phyloP scores from a whole-genome alignment of 2,888 invertebrate genomes.

The Calliphora vomitoria region DNA sequence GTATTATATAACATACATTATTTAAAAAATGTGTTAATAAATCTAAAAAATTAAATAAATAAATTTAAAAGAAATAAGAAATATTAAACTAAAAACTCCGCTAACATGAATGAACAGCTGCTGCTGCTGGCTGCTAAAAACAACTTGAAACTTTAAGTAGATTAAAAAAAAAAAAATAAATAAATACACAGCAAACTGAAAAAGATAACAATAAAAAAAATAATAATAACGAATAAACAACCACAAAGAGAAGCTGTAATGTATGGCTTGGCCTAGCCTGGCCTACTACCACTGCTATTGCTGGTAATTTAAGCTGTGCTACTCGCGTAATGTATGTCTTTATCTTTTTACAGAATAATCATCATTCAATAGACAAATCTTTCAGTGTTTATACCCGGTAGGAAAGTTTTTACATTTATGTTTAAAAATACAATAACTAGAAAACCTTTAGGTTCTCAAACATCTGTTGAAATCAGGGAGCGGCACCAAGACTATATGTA shows the following conservation, averaged over 20 bases:
- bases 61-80: slow-evolving; percentile 35
- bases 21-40: slow-evolving; percentile 26
- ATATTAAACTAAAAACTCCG: slow-evolving; percentile 11
- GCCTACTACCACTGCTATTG: slow-evolving; percentile 15
- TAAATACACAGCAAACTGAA: background rate
- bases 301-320: slow-evolving; percentile 36
- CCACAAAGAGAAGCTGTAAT: slow-evolving; percentile 37
- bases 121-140: slow-evolving; percentile 42
- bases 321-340: slow-evolving; percentile 24
- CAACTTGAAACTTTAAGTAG: slow-evolving; percentile 55
- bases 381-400: background rate
- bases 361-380: slow-evolving; percentile 42
- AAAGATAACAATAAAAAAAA: slow-evolving; percentile 26
- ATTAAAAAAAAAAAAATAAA: slow-evolving; percentile 34
- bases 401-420: slow-evolving; percentile 14
- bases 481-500: no score
- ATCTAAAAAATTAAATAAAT: slow-evolving; percentile 45
- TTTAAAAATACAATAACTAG: no score
- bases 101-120: slow-evolving; percentile 49
- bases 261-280: slow-evolving; percentile 24
- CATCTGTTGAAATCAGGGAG: no score
- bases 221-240: slow-evolving; percentile 11
- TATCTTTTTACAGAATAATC: slow-evolving; percentile 55
- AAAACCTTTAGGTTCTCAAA: no score
- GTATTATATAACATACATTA: slow-evolving; percentile 42